Conservation (phyloP, 2,888 invertebrate species). For the Mythimna impura region DNA sequence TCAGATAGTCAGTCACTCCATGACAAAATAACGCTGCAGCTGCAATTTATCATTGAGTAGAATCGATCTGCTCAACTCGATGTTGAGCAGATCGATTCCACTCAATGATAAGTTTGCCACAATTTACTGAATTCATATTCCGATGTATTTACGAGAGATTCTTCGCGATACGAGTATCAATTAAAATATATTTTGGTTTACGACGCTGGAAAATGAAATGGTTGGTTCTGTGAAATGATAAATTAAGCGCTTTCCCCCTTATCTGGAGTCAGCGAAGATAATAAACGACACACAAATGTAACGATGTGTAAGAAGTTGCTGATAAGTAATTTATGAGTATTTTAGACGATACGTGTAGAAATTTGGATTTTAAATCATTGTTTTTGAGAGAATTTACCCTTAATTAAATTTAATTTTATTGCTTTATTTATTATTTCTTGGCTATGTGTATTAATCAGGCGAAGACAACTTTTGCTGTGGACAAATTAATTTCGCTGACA, state of each 20-base stretch:
- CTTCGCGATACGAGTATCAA: slow-evolving; percentile 38
- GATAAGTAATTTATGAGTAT: slow-evolving; percentile 43
- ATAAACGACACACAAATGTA: slow-evolving; percentile 42
- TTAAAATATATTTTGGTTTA: slow-evolving; percentile 49
- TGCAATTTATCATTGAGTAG: too few species aligned
- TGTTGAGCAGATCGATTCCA: slow-evolving; percentile 12
- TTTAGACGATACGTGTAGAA: slow-evolving; percentile 30
- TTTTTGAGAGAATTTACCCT: slow-evolving; percentile 1
- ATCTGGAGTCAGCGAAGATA: slow-evolving; percentile 48
- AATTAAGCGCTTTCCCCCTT: slow-evolving; percentile 38
- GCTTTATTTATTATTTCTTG: neutral
- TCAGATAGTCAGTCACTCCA: too few species aligned
- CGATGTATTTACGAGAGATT: slow-evolving; percentile 43
- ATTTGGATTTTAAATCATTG: slow-evolving; percentile 16
- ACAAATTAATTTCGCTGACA: neutral
- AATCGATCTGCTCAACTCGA: too few species aligned
- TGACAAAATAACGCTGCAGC: neutral
- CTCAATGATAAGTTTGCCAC: slow-evolving; percentile 53
- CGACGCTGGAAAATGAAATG: slow-evolving; percentile 34
- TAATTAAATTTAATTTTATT: neutral
- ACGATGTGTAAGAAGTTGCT: slow-evolving; percentile 43
- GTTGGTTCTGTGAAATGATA: slow-evolving; percentile 35
- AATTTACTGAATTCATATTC: slow-evolving; percentile 52
- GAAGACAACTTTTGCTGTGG: neutral
- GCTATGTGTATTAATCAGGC: neutral